These are phyloP conservation scores for Papilio aristodemus DNA, from an alignment of 1,140 invertebrate species.

Conservation along the genomic window DNA sequence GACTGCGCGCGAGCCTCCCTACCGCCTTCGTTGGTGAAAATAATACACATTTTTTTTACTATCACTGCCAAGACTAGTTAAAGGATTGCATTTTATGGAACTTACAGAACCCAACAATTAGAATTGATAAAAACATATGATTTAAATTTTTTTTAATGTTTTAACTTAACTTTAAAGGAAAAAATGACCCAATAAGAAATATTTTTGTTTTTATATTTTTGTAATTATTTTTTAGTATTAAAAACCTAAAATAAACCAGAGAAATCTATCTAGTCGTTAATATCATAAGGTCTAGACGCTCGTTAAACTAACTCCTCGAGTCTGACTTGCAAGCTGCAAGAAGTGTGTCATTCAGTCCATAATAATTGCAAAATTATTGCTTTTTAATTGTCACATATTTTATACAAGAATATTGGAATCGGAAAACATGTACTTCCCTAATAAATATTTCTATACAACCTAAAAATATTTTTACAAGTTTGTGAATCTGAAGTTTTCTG, in stretches of 20 bases:
- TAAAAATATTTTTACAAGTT: too few relatives aligned
- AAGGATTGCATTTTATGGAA: background rate
- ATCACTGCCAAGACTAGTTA: background rate
- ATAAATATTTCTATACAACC: too few relatives aligned
- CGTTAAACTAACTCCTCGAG: background rate
- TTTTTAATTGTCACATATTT: background rate
- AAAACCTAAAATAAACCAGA: too few relatives aligned
- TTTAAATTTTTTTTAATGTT: too few relatives aligned
- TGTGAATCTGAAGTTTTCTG: too few relatives aligned
- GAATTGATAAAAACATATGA: too few relatives aligned
- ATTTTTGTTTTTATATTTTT: too few relatives aligned
- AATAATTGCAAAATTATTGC: background rate
- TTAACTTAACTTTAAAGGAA: too few relatives aligned
- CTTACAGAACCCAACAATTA: too few relatives aligned
- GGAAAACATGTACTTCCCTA: too few relatives aligned
- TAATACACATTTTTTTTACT: constrained; percentile 2
- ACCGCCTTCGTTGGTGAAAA: constrained; percentile 6
- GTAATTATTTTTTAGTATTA: too few relatives aligned
- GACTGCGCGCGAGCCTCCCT: constrained; percentile 31
- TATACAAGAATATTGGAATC: background rate
- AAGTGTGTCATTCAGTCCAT: background rate
- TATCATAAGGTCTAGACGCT: constrained; percentile 20
- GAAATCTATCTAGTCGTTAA: background rate
- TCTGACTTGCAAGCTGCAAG: background rate
- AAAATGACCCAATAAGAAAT: too few relatives aligned